Evolutionary conservation across 2,888 invertebrate genomes (phyloP), one percentile per base, ranked within the genome.

Genomic region (Shargacucullia verbasci): DNA sequence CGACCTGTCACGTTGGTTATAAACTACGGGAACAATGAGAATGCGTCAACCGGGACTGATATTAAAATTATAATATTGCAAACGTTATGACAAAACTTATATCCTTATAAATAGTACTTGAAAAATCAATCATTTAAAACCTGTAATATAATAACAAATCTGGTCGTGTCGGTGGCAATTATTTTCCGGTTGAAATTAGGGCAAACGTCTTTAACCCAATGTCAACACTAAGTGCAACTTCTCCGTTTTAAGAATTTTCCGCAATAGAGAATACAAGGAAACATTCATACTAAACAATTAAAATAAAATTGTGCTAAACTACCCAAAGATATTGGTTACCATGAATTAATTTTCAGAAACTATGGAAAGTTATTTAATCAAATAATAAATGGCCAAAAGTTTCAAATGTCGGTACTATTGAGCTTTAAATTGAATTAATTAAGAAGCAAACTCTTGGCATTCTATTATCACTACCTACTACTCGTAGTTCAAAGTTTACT

Each of bases 371-470:
- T 48, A 38, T 27, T 15, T 25, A 34, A 15, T 7, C 43, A 15
- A 40, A 56, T 59, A 59, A 55, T 64, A 53, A 57, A 62, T 56
- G 31, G 29, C 3, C 29, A 6, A 39, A 59, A 59, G 48, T 60
- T 62, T 43, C 1, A 53, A 67, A 67, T 69, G 44, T 55, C 59
- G 48, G 56, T 62, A 61, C 52, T 49, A 57, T 63, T 56, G 50
- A 53, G 13, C 15, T 31, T 44, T 55, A 58, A n/a, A 53, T 67
- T 48, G 48, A 50, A 40, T 15, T 45, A 35, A 66, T 71, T 64
- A 64, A 58, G 59, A 68, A 62, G 45, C 34, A 40, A 48, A 34
- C 15, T 52, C 43, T 54, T 39, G 34, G 44, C 38, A 48, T 70
- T 63, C 39, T 37, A 46, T 46, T 70, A 61, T 61, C 33, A 38